Percentiles rank a stretch among this genome's conserved stretches.
These are phyloP conservation scores for Tadarida brasiliensis DNA, from an alignment of 2,797 vertebrate genomes.

Conservation along the genomic window DNA sequence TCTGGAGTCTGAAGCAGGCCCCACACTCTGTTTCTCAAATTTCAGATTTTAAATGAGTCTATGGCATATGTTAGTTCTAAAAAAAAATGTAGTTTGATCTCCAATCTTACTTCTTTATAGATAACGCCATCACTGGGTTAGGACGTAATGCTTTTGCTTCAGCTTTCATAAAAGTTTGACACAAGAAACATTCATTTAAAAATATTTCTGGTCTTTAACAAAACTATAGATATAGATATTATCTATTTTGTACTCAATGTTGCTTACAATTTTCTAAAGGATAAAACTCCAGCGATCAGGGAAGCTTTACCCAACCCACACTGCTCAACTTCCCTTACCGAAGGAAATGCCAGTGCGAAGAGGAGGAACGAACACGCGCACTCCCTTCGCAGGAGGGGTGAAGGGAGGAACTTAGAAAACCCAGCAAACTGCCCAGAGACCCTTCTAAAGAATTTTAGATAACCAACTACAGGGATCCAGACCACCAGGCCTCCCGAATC, in stretches of 20 bases:
- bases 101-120: neutral
- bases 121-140: neutral
- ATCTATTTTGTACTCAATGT: neutral
- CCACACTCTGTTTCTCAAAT: slow-evolving; percentile 2
- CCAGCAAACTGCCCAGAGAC: neutral
- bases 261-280: neutral
- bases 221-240: neutral
- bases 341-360: neutral
- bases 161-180: neutral
- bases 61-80: neutral
- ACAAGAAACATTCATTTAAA: neutral
- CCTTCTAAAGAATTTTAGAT: neutral
- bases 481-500: neutral
- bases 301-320: neutral
- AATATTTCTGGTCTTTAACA: slow-evolving; percentile 20
- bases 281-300: slow-evolving; percentile 2
- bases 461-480: slow-evolving; percentile 1
- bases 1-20: neutral
- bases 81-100: neutral
- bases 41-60: slow-evolving; percentile 34
- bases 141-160: slow-evolving; percentile 8
- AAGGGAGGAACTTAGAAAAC: neutral
- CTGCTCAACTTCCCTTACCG: neutral
- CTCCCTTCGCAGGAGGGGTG: neutral
- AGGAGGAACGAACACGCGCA: neutral